These are phyloP conservation scores for Tribolium castaneum DNA, from an alignment of 1,140 invertebrate species.

Conservation along the genomic window DNA sequence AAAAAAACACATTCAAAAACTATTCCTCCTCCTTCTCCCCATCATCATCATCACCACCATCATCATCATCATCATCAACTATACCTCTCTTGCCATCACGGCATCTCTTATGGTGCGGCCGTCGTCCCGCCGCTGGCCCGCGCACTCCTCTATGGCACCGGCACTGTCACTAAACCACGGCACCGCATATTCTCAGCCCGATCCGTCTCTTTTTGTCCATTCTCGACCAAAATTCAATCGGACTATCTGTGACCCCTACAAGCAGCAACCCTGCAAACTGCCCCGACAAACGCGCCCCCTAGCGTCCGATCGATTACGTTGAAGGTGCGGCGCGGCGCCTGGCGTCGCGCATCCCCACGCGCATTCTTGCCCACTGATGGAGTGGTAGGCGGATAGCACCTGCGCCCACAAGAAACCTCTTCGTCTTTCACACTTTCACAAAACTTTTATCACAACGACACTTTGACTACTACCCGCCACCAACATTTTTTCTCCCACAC, in stretches of 20 bases:
- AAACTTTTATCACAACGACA: conserved; percentile 12
- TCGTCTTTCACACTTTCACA: conserved; percentile 27
- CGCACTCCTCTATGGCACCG: conserved; percentile 52
- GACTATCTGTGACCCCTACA: conserved; percentile 58
- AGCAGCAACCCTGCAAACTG: conserved; percentile 62
- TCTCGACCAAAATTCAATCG: conserved; percentile 59
- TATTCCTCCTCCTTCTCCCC: background rate
- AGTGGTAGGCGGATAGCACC: conserved; percentile 10
- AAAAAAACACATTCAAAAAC: background rate
- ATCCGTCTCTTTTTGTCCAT: conserved; percentile 61
- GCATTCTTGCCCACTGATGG: conserved; percentile 15
- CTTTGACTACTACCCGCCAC: background rate
- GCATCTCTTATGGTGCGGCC: conserved; percentile 66
- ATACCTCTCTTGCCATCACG: conserved; percentile 74
- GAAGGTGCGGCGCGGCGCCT: conserved; percentile 55
- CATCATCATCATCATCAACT: conserved; percentile 5
- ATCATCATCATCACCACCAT: background rate
- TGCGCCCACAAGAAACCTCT: conserved; percentile 7
- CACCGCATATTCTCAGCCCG: conserved; percentile 58
- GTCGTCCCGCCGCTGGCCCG: conserved; percentile 54
- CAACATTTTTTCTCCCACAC: background rate
- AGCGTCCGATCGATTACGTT: conserved; percentile 58
- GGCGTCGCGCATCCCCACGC: conserved; percentile 35
- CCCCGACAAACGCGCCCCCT: conserved; percentile 59
- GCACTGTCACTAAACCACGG: conserved; percentile 57